Evolutionary conservation across 1,140 invertebrate genomes (phyloP).

Genomic region (Globodera rostochiensis): DNA sequence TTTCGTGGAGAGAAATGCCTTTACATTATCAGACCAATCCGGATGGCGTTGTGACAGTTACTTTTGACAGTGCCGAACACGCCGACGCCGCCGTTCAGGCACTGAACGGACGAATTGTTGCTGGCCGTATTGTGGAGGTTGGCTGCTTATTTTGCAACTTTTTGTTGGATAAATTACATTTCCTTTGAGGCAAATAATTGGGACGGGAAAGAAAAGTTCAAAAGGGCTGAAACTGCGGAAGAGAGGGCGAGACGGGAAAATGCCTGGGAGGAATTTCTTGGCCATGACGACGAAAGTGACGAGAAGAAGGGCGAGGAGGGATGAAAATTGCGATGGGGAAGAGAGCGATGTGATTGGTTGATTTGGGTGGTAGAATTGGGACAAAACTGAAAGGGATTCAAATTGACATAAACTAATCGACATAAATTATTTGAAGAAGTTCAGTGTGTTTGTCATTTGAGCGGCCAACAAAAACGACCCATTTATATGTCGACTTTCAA

Average conservation of each 20-base stretch:
- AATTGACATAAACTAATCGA: no score
- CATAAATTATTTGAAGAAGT: no score
- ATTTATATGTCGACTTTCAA: no score
- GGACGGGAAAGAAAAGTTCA: constrained; percentile 88
- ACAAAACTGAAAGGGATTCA: not conserved
- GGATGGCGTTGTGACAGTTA: constrained; percentile 88
- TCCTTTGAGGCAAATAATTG: constrained; percentile 77
- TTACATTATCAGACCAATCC: constrained; percentile 77
- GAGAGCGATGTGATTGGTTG: not conserved
- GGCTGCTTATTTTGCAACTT: not conserved
- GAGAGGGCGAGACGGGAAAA: constrained; percentile 79
- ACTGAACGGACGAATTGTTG: constrained; percentile 89
- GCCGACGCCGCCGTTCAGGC: constrained; percentile 85
- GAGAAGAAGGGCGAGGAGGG: not conserved
- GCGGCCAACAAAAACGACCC: no score
- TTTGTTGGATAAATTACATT: not conserved
- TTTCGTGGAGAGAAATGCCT: not conserved
- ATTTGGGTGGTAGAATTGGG: not conserved
- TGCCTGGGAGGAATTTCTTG: constrained; percentile 81
- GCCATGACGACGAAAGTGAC: constrained; percentile 40
- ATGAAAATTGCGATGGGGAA: not conserved
- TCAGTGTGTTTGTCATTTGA: no score
- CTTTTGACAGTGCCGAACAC: constrained; percentile 84
- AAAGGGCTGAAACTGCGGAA: constrained; percentile 84
- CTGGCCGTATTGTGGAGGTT: constrained; percentile 75